Evolutionary conservation across 2,888 invertebrate species (phyloP), one percentile per base, ranked within the genome.

Genomic region (Gymnosoma rotundatum): DNA sequence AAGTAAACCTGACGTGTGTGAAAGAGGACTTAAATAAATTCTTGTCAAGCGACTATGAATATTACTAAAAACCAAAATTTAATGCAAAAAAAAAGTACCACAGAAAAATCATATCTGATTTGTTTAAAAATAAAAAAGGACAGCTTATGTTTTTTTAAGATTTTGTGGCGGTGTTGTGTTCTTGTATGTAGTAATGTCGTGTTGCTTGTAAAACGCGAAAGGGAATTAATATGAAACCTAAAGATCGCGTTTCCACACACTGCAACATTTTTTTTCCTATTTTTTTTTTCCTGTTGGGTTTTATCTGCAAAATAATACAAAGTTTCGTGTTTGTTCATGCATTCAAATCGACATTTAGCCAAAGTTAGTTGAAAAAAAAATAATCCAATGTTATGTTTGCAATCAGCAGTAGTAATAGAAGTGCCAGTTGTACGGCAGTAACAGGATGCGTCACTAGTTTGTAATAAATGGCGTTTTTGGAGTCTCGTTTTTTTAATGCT

Each of bases 211-310:
- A 85, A 83, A 87, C 85, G 83, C 86, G 83, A 86, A 86, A 86
- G 86, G 86, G 87, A 86, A 86, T 87, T 87, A 87, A 87, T 87
- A 87, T 86, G 86, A 87, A 86, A 84, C 86, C 82, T 58, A 80
- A 81, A 85, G 79, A 86, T 87, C 86, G 87, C 84, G 86, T 85
- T 86, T 86, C 84, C 52, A 67, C 58, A 76, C 81, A 64, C 58
- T 20, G 36, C 76, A 67, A 64, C 45, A 64, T 50, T 75, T 83
- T 36, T 67, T 69, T 78, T 21, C 25, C 2, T n/a, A 32, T 32
- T 32, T 32, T 10, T 25, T 45, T 42, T 76, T 20, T 38, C 38
- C 21, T 78, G 54, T 66, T 78, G 32, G 38, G 60, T 64, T 80
- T 60, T 60, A n/a, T 67, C 36, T 73, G 63, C 75, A 56, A 81